Base-by-base conservation (phyloP, 2,797 vertebrate species). In the Coregonus sp. region DNA sequence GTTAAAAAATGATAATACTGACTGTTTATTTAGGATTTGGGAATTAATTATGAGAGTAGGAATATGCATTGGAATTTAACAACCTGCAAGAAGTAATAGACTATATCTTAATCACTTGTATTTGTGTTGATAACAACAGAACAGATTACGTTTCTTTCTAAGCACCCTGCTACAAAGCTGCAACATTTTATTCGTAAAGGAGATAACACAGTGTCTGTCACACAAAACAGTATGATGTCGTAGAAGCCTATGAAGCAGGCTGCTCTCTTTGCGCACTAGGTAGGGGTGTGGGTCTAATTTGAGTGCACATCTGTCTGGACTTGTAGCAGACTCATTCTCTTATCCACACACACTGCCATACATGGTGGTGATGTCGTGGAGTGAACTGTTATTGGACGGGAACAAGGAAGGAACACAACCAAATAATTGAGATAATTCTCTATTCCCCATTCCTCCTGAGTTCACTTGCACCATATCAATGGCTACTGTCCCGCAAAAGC, bases 301-400 rank as follows among this genome's bases (percentile, higher is more conserved):
- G 71, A 78, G 70, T 78, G 5, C 73, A 79, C 75, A 86, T 92
- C 70, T 92, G 94, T 90, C 86, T 86, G 85, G 86, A 89, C 94
- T 91, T 91, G 94, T 85, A 86, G 75, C 82, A 63, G 3, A 76
- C 77, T 78, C 80, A 74, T 69, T 35, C 35, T 47, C 40, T 47
- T 63, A 54, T 52, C 31, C 77, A 73, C 61, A 69, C 37, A 51
- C 35, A 87, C 74, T 78, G 65, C 94, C 93, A 89, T 94, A 94
- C 82, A 94, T 91, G 93, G 94, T 83, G 37, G 78, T 77, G 80
- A 82, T 83, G 80, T 78, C 76, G 78, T 81, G 69, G 76, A 56
- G 72, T 77, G 80, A 87, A 67, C 29, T 14, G 16, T 54, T 73
- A 93, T 90, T 93, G 92, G 92, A 9, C 66, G 37, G 68, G 83